Percentiles rank a stretch among this genome's conserved stretches.
phyloP scores from a whole-genome alignment of 2,113 vertebrate genomes.

The Prochilodus magdalenae region DNA sequence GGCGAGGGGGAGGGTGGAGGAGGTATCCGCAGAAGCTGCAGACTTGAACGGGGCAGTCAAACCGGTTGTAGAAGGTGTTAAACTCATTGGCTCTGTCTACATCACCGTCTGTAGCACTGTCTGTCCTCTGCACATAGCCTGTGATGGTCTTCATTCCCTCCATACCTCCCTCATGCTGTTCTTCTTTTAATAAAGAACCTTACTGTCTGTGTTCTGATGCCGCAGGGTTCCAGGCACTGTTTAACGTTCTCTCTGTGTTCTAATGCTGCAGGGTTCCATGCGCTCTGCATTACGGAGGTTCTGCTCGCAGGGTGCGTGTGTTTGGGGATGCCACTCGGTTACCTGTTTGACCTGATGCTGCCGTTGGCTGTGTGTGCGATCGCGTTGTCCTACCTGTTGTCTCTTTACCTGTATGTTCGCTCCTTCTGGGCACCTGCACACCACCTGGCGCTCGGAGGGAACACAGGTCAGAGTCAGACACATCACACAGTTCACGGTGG shows the following conservation, averaged over 20 bases:
- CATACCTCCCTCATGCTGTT: too few species aligned
- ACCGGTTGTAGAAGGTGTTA: too few species aligned
- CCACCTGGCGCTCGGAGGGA: conserved; percentile 83
- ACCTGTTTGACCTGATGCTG: conserved; percentile 80
- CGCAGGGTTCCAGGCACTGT: neutral
- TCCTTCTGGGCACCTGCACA: conserved; percentile 78
- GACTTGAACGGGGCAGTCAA: too few species aligned
- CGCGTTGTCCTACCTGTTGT: conserved; percentile 76
- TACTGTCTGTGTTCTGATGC: neutral
- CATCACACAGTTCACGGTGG: too few species aligned
- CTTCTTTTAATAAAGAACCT: too few species aligned
- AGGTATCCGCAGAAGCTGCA: too few species aligned
- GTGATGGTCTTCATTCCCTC: too few species aligned
- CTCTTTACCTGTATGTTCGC: conserved; percentile 82
- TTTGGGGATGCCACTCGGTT: conserved; percentile 75
- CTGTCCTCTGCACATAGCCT: too few species aligned
- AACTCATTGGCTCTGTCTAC: too few species aligned
- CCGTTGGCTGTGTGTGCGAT: conserved; percentile 79
- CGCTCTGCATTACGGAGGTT: conserved; percentile 75
- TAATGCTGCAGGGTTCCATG: conserved; percentile 76
- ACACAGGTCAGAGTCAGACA: conserved; percentile 92
- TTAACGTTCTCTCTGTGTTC: neutral
- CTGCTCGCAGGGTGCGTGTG: conserved; percentile 71
- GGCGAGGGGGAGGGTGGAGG: too few species aligned
- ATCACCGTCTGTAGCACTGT: too few species aligned